phyloP scores from a whole-genome alignment of 2,888 invertebrate species.

The Copidosoma aretas region DNA sequence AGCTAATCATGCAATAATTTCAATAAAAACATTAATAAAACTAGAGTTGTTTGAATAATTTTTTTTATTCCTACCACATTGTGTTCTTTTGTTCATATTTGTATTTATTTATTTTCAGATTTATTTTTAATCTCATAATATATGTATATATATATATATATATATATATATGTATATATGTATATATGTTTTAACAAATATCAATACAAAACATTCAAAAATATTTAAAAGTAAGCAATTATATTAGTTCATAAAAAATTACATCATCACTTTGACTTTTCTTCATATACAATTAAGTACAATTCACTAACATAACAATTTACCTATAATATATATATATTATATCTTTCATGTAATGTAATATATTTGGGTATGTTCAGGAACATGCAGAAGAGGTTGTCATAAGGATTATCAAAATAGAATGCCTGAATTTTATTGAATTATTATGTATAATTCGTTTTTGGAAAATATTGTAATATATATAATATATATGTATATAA shows the following conservation, averaged over 20 bases:
- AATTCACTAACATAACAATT: conserved; percentile 12
- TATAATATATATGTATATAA: conserved; percentile 56
- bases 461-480: conserved; percentile 56
- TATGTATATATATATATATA: no score
- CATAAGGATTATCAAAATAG: conserved; percentile 28
- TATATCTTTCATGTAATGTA: background rate
- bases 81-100: conserved; percentile 1
- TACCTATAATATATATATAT: conserved; percentile 5
- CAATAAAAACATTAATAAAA: conserved; percentile 36
- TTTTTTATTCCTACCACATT: conserved; percentile 14
- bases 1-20: conserved; percentile 35
- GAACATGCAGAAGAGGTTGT: conserved; percentile 25
- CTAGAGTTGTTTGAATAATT: conserved; percentile 2
- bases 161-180: background rate
- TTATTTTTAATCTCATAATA: background rate
- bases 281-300: conserved; percentile 17
- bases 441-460: conserved; percentile 61
- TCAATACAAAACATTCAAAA: conserved; percentile 13
- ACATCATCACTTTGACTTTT: conserved; percentile 13
- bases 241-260: conserved; percentile 21
- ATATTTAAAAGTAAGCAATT: conserved; percentile 14
- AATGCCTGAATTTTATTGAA: conserved; percentile 53
- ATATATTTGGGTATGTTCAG: conserved; percentile 11
- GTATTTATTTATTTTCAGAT: background rate
- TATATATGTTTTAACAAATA: conserved; percentile 5